A percentile compares a stretch with the other conserved stretches of the same genome.
These are phyloP conservation scores for Panulirus ornatus DNA, from an alignment of 1,140 invertebrate species.

Conservation along the genomic window DNA sequence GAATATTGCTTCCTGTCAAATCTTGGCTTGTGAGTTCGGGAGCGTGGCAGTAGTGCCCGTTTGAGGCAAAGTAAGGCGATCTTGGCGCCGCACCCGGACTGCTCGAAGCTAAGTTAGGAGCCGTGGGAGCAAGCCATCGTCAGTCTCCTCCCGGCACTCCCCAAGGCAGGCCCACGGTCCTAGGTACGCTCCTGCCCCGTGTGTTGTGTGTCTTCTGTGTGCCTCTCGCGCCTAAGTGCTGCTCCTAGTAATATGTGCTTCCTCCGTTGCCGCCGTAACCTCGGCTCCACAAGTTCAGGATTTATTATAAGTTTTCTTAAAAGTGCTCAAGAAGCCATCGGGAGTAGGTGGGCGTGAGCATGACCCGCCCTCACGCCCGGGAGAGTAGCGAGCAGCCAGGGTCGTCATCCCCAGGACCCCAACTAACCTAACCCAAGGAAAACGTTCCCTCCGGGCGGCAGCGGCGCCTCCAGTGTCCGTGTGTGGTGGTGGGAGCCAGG, in stretches of 20 bases:
- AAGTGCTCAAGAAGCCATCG: neutral
- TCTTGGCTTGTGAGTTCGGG: neutral
- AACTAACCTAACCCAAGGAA: neutral
- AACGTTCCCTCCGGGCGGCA: neutral
- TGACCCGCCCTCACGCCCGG: neutral
- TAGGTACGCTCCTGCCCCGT: constrained; percentile 53
- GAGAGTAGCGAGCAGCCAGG: neutral
- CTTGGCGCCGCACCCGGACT: constrained; percentile 54
- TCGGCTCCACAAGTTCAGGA: neutral
- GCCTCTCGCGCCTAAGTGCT: neutral
- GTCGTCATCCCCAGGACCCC: neutral
- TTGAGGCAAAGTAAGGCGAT: constrained; percentile 72
- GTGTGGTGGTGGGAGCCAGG: neutral
- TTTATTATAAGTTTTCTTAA: neutral
- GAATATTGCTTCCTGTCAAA: neutral
- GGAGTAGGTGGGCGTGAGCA: neutral
- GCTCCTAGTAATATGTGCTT: neutral
- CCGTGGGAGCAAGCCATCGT: neutral
- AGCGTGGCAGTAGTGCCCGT: constrained; percentile 68
- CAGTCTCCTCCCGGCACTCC: constrained; percentile 67
- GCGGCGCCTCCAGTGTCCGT: neutral
- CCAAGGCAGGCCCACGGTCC: constrained; percentile 59
- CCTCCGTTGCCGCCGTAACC: neutral
- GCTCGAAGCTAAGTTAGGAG: constrained; percentile 65
- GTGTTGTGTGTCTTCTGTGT: neutral